Evolutionary conservation across 2,797 vertebrate genomes (phyloP).

Genomic region (Hybognathus amarus): DNA sequence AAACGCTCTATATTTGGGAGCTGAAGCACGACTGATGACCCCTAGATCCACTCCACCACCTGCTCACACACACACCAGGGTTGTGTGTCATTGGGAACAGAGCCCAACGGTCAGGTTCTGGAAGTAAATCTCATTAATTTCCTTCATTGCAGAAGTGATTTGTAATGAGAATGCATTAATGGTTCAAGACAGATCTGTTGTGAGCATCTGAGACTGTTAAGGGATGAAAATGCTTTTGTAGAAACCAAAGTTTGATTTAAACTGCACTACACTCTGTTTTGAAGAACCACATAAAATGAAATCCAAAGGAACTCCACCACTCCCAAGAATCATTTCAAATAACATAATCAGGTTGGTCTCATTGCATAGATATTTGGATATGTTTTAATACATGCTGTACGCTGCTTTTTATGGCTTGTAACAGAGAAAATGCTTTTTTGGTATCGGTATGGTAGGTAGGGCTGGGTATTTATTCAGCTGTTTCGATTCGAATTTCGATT

Average conservation of each 20-base stretch:
- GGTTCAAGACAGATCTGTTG: neutral
- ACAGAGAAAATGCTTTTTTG: neutral
- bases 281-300: neutral
- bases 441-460: too few species aligned
- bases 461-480: too few species aligned
- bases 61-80: slow-evolving; percentile 56
- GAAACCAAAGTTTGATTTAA: slow-evolving; percentile 1
- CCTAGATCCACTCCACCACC: slow-evolving; percentile 73
- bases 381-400: neutral
- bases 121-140: neutral
- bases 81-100: neutral
- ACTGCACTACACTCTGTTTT: neutral
- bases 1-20: slow-evolving; percentile 77
- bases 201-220: neutral
- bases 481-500: too few species aligned
- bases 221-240: neutral
- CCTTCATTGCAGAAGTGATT: neutral
- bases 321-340: neutral
- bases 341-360: neutral
- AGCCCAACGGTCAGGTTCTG: neutral
- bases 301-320: neutral
- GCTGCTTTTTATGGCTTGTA: neutral
- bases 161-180: neutral
- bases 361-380: neutral
- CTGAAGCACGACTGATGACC: slow-evolving; percentile 73